Evolutionary conservation across 2,113 vertebrate genomes (phyloP), one percentile per base, ranked within the genome.

Genomic region (Microcebus griseorufus): DNA sequence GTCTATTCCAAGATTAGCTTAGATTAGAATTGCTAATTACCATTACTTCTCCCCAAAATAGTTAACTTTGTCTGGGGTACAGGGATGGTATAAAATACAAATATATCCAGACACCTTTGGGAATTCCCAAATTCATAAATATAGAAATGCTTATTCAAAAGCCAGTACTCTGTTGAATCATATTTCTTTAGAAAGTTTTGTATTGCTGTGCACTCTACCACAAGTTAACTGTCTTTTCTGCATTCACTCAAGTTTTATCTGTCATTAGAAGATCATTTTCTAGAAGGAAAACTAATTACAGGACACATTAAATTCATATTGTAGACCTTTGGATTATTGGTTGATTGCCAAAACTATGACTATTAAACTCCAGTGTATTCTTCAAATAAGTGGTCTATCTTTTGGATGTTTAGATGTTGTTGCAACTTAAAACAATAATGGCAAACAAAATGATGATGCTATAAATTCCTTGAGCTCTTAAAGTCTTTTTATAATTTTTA

Each of bases 1-100:
- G 73, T 86, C 37, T 14, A 70, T 88, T 91, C 51, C 34, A 93
- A 82, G n/a, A 93, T 88, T 69, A 92, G 32, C 51, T 90, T 60
- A 23, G 42, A 67, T 85, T 95, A 75, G 65, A 87, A 93, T 86
- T 84, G 76, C 45, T 62, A 3, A 96, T 91, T 95, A 88, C 27
- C 12, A 34, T 91, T 87, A 67, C 27, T 90, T 81, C 48, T 92
- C 88, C 79, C 9, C 55, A 70, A 88, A 94, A 39, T 92, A 78
- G 51, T 84, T 80, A 76, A 32, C 12, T 23, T 86, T 80, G 48
- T 87, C 23, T 75, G 53, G 45, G 80, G 22, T 11, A 76, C 48
- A 84, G 55, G 75, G 72, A 48, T 94, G 18, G 16, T 76, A 0
- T 88, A 88, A 95, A 91, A 90, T 92, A 65, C 34, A 92, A 91